Conservation (phyloP, 2,797 vertebrate species). For the Melanotaenia parkinsoni region DNA sequence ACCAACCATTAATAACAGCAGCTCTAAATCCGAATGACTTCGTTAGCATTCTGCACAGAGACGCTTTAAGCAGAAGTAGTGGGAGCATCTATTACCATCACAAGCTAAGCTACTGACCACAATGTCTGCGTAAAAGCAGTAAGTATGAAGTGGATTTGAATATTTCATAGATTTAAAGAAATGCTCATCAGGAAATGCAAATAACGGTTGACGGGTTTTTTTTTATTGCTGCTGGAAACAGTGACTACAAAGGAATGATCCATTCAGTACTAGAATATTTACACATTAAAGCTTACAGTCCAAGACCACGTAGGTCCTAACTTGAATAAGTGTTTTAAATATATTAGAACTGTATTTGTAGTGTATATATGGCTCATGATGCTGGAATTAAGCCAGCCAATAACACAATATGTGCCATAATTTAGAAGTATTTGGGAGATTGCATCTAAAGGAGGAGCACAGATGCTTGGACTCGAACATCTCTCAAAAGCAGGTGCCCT, state of each 20-base stretch:
- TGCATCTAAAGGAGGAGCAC: neutral
- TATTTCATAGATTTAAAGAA: neutral
- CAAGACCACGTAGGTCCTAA: neutral
- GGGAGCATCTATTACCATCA: slow-evolving; percentile 41
- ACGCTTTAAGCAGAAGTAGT: neutral
- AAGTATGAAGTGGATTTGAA: neutral
- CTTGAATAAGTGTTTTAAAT: neutral
- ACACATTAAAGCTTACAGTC: neutral
- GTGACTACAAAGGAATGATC: neutral
- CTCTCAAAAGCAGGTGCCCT: slow-evolving; percentile 5
- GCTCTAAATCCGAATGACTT: slow-evolving; percentile 59
- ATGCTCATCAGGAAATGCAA: neutral
- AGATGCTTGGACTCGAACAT: no score
- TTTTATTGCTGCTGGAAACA: neutral
- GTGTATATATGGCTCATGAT: no score
- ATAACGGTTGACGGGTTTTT: neutral
- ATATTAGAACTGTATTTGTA: neutral
- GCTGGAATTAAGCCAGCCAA: no score
- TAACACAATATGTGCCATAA: neutral
- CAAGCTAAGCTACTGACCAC: slow-evolving; percentile 33
- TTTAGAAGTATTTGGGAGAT: neutral
- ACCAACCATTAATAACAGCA: slow-evolving; percentile 44
- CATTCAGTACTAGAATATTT: neutral
- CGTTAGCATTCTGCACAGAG: slow-evolving; percentile 49
- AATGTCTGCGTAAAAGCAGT: neutral